These are phyloP conservation scores for Dyspetes luteomarginatus DNA, from an alignment of 2,888 invertebrate species.

Conservation along the genomic window DNA sequence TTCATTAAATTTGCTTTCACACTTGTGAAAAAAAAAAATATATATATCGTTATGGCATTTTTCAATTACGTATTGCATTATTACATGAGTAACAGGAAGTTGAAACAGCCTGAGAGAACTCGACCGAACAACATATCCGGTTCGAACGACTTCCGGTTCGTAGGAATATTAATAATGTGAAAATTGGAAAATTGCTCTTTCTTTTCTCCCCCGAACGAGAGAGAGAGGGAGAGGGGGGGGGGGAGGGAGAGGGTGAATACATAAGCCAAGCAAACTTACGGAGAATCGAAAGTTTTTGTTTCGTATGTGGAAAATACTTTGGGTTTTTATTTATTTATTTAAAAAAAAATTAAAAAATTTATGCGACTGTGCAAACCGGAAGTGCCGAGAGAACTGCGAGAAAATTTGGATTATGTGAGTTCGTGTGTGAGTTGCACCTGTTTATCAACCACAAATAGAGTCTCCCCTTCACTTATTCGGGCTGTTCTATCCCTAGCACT, in stretches of 20 bases:
- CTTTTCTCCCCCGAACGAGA: background rate
- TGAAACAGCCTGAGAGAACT: background rate
- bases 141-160: conserved; percentile 31
- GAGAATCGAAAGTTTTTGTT: conserved; percentile 3
- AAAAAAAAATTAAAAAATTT: too few species aligned
- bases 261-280: background rate
- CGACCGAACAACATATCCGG: background rate
- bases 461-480: conserved; percentile 8
- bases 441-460: conserved; percentile 44
- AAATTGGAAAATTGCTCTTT: conserved; percentile 17
- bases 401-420: conserved; percentile 11
- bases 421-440: conserved; percentile 44
- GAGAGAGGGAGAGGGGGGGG: background rate
- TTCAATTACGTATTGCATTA: too few species aligned
- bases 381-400: conserved; percentile 1
- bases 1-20: too few species aligned
- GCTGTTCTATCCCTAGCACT: conserved; percentile 2
- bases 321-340: background rate
- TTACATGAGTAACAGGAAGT: too few species aligned
- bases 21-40: too few species aligned
- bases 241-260: too few species aligned
- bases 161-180: background rate
- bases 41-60: too few species aligned
- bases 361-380: conserved; percentile 29
- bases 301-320: background rate